phyloP scores from a whole-genome alignment of 2,888 invertebrate species.

The Agriopis leucophaearia region DNA sequence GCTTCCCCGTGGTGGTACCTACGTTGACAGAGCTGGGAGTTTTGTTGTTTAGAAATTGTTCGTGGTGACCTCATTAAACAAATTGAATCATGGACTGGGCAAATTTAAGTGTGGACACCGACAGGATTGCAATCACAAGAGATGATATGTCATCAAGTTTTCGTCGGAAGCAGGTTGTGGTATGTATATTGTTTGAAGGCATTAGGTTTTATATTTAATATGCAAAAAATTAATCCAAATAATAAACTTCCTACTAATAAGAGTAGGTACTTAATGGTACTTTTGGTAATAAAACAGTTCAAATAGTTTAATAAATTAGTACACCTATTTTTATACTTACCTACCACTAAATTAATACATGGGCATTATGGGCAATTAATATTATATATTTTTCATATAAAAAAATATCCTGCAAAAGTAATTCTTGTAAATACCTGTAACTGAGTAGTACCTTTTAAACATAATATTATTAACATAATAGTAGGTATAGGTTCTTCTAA shows the following conservation, averaged over 20 bases:
- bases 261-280: background rate
- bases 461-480: too few relatives aligned
- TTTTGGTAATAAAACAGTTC: background rate
- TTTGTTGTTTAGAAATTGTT: slow-evolving; percentile 48
- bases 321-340: background rate
- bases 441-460: too few relatives aligned
- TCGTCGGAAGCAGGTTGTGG: slow-evolving; percentile 75
- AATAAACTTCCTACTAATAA: background rate
- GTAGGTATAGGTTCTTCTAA: too few relatives aligned
- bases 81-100: slow-evolving; percentile 89
- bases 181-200: slow-evolving; percentile 16
- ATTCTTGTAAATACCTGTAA: too few relatives aligned
- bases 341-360: too few relatives aligned
- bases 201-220: background rate
- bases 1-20: slow-evolving; percentile 47
- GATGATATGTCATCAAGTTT: slow-evolving; percentile 88
- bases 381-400: too few relatives aligned
- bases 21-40: slow-evolving; percentile 43
- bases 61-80: slow-evolving; percentile 50
- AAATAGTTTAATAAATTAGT: background rate
- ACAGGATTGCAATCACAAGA: slow-evolving; percentile 89
- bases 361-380: too few relatives aligned
- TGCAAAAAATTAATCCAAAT: background rate
- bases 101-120: slow-evolving; percentile 88
- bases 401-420: too few relatives aligned